Evolutionary conservation across 2,113 vertebrate species (phyloP).

Genomic region (Coturnix japonica): DNA sequence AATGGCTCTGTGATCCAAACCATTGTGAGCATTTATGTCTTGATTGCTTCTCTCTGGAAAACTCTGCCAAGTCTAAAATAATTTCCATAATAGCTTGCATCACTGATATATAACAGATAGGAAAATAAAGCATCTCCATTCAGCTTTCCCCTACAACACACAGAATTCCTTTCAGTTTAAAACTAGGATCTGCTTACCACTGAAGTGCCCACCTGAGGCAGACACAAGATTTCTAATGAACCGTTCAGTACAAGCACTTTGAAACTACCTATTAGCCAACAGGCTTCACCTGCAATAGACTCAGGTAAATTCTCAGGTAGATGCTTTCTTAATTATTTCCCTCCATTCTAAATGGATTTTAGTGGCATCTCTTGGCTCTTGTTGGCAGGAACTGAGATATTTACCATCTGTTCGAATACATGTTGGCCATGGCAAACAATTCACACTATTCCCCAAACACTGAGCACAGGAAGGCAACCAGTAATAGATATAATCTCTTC

Average conservation of each 20-base stretch:
- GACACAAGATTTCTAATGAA: slow-evolving; percentile 43
- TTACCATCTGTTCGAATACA: slow-evolving; percentile 72
- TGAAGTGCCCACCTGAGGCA: background rate
- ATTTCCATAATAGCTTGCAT: background rate
- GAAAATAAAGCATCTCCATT: background rate
- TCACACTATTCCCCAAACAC: slow-evolving; percentile 40
- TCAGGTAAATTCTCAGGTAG: slow-evolving; percentile 45
- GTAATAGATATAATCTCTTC: background rate
- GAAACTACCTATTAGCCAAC: slow-evolving; percentile 58
- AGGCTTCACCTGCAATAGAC: slow-evolving; percentile 55
- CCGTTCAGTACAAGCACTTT: slow-evolving; percentile 1
- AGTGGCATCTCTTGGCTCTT: slow-evolving; percentile 68
- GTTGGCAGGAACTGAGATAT: slow-evolving; percentile 67
- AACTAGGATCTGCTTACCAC: slow-evolving; percentile 8
- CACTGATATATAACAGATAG: slow-evolving; percentile 8
- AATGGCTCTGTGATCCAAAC: slow-evolving; percentile 3
- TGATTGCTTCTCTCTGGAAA: slow-evolving; percentile 26
- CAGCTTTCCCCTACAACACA: background rate
- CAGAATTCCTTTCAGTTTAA: background rate
- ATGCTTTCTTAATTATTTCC: background rate
- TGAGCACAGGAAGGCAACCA: background rate
- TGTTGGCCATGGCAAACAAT: slow-evolving; percentile 46
- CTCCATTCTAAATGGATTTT: slow-evolving; percentile 51
- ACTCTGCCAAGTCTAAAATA: slow-evolving; percentile 29
- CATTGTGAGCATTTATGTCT: slow-evolving; percentile 4